These are phyloP conservation scores for Ctenicera cuprea DNA, from an alignment of 2,888 invertebrate species.

Conservation along the genomic window DNA sequence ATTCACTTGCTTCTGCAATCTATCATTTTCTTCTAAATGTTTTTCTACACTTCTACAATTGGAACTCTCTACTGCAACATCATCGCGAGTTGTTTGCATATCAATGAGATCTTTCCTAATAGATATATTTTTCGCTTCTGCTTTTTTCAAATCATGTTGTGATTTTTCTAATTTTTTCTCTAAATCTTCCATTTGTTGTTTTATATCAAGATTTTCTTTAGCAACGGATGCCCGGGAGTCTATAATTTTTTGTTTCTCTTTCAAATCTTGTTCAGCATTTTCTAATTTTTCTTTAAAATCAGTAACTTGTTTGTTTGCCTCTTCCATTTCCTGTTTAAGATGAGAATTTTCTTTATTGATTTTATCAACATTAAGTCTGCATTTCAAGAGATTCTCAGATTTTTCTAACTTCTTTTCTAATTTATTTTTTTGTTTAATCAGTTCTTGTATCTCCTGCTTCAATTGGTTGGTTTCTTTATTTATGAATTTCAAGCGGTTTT, in stretches of 20 bases:
- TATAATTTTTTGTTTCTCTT: neutral
- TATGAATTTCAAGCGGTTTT: neutral
- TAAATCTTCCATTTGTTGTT: conserved; percentile 8
- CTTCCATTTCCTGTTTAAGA: conserved; percentile 12
- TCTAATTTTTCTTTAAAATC: conserved; percentile 2
- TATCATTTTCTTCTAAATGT: conserved; percentile 5
- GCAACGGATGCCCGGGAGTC: neutral
- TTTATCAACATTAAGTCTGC: neutral
- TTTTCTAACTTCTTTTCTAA: conserved; percentile 3
- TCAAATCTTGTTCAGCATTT: neutral
- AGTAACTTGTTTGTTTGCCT: neutral
- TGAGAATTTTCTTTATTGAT: conserved; percentile 18
- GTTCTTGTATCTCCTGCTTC: neutral
- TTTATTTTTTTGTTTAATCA: conserved; percentile 1
- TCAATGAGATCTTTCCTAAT: conserved; percentile 29
- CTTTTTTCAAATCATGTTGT: conserved; percentile 28
- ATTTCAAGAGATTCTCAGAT: neutral
- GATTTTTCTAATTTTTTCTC: conserved; percentile 17
- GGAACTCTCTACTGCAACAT: neutral
- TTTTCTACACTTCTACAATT: neutral
- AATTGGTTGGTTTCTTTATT: neutral
- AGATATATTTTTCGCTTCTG: conserved; percentile 31
- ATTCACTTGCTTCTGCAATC: conserved; percentile 24
- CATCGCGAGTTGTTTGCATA: neutral
- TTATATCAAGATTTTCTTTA: neutral